Evolutionary conservation across 2,888 invertebrate genomes (phyloP).

Genomic region (Anoplius nigerrimus): DNA sequence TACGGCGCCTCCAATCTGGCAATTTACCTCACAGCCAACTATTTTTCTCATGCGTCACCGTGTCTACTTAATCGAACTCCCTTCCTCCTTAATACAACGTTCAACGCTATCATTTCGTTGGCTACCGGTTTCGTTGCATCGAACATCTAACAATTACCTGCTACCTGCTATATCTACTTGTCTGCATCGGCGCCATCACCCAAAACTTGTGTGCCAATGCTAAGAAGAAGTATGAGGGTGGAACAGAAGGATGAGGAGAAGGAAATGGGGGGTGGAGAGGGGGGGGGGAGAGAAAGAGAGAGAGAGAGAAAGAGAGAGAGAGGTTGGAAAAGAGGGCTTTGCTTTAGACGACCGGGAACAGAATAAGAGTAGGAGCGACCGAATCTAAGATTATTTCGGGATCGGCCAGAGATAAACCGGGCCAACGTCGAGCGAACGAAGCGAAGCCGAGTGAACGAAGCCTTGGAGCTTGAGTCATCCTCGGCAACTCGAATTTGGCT

Average conservation of each 20-base stretch:
- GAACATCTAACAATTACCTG: no score
- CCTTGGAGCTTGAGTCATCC: conserved; percentile 68
- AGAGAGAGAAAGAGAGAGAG: background rate
- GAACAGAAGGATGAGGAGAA: background rate
- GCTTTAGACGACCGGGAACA: conserved; percentile 41
- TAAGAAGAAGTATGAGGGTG: background rate
- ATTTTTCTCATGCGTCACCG: no score
- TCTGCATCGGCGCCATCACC: no score
- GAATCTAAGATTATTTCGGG: conserved; percentile 71
- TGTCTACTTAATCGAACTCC: background rate
- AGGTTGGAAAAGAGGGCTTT: conserved; percentile 35
- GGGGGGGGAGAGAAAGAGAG: background rate
- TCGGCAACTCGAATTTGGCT: conserved; percentile 50
- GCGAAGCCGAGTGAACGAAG: conserved; percentile 57
- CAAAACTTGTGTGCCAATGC: no score
- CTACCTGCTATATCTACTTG: no score
- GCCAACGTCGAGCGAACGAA: conserved; percentile 64
- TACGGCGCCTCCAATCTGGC: no score
- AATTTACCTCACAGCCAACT: no score
- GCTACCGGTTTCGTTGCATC: no score
- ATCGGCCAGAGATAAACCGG: conserved; percentile 70
- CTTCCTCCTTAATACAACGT: no score
- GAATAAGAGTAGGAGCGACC: conserved; percentile 60
- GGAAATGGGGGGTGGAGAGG: background rate
- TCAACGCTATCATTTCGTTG: no score